Evolutionary conservation across 1,140 invertebrate species (phyloP).

Genomic region (Papilio xuthus): DNA sequence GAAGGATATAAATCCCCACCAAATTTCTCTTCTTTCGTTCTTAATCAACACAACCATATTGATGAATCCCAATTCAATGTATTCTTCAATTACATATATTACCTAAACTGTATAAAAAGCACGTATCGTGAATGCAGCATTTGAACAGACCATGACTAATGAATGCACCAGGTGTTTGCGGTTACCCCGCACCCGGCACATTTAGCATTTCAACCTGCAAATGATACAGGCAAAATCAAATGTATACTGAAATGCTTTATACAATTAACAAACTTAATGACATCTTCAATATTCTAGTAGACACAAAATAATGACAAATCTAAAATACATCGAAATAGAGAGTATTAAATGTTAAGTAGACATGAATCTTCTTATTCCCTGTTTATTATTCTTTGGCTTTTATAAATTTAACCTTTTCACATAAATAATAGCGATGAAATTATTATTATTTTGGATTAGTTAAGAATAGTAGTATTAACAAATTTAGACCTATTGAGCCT

Average conservation of each 20-base stretch:
- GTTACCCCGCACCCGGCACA: background rate
- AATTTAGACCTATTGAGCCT: too few relatives aligned
- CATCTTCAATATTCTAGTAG: background rate
- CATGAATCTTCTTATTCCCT: too few relatives aligned
- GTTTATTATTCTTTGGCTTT: too few relatives aligned
- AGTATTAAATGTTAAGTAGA: too few relatives aligned
- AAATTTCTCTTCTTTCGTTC: background rate
- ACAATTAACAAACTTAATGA: background rate
- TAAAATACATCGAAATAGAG: too few relatives aligned
- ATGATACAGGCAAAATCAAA: background rate
- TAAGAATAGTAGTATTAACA: too few relatives aligned
- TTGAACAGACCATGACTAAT: conserved; percentile 23
- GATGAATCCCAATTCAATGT: background rate
- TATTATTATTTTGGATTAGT: too few relatives aligned
- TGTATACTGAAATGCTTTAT: background rate
- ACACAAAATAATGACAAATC: too few relatives aligned
- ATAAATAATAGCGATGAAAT: too few relatives aligned
- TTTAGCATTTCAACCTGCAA: conserved; percentile 22
- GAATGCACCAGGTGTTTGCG: conserved; percentile 23
- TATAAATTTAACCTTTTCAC: too few relatives aligned
- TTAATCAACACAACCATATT: background rate
- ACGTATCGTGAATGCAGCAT: conserved; percentile 19
- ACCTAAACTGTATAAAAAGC: background rate
- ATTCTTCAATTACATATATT: background rate
- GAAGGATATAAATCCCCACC: too few relatives aligned